These are phyloP conservation scores for Pheosia tremula DNA, from an alignment of 2,888 invertebrate genomes.

Conservation along the genomic window DNA sequence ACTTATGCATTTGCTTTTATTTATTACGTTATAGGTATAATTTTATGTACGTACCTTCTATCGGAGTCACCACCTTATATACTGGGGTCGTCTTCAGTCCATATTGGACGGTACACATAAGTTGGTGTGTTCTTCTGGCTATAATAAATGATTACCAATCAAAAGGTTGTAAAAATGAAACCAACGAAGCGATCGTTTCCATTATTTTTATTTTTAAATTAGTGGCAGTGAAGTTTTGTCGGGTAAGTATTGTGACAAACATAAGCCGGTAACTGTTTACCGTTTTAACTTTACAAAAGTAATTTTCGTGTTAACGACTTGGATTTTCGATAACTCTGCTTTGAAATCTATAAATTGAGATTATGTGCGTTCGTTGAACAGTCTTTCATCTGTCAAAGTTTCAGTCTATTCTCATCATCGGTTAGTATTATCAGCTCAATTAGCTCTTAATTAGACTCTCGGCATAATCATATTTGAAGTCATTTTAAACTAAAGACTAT, in stretches of 20 bases:
- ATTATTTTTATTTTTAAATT: slow-evolving; percentile 84
- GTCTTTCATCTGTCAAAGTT: neutral
- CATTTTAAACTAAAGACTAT: too few species aligned
- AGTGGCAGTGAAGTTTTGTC: slow-evolving; percentile 83
- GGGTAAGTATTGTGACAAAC: slow-evolving; percentile 71
- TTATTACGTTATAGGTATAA: too few species aligned
- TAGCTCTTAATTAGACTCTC: neutral
- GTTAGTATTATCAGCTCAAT: neutral
- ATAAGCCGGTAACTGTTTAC: slow-evolving; percentile 69
- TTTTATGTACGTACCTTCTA: too few species aligned
- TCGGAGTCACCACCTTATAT: too few species aligned
- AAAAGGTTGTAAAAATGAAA: slow-evolving; percentile 19
- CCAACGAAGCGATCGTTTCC: slow-evolving; percentile 59
- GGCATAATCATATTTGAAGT: neutral
- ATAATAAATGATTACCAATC: neutral
- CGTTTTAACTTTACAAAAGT: slow-evolving; percentile 63
- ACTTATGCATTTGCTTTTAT: too few species aligned
- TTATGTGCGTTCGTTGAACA: slow-evolving; percentile 2
- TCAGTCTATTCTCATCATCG: neutral
- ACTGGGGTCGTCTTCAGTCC: too few species aligned
- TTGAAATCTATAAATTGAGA: slow-evolving; percentile 21
- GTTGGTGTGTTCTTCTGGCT: too few species aligned
- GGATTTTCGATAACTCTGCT: slow-evolving; percentile 14
- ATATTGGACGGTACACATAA: too few species aligned
- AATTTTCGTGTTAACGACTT: slow-evolving; percentile 37